Percentiles rank a stretch among this genome's conserved stretches.
phyloP scores from a whole-genome alignment of 2,888 invertebrate genomes.

The Dryobota labecula region DNA sequence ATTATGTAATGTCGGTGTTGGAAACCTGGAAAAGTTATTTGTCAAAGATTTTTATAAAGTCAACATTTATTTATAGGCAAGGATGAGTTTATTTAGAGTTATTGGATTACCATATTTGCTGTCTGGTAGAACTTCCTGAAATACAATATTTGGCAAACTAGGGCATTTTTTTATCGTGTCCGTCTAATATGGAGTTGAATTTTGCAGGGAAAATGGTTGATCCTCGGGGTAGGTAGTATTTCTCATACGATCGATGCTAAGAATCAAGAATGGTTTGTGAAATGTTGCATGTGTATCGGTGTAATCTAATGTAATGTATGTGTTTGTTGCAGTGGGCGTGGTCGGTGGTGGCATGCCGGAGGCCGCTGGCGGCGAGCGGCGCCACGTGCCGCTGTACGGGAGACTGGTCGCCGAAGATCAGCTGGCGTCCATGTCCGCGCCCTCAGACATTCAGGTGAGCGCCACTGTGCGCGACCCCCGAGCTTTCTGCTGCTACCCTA shows the following conservation, averaged over 20 bases:
- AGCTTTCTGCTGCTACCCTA: conserved; percentile 89
- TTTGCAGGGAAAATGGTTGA: neutral
- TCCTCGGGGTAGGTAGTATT: neutral
- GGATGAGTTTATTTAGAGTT: conserved; percentile 33
- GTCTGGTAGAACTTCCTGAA: conserved; percentile 22
- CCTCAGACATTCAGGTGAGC: conserved; percentile 92
- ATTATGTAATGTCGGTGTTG: conserved; percentile 7
- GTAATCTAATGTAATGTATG: conserved; percentile 17
- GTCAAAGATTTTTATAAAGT: conserved; percentile 11
- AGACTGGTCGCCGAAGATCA: conserved; percentile 97
- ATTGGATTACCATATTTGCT: conserved; percentile 34
- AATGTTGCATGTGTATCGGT: neutral
- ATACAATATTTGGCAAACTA: conserved; percentile 8
- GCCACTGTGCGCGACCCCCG: conserved; percentile 88
- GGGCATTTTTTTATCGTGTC: neutral
- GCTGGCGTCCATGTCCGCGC: conserved; percentile 91
- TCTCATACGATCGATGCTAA: neutral
- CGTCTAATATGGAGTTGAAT: neutral
- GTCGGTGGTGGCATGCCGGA: conserved; percentile 87
- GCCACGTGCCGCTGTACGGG: conserved; percentile 96
- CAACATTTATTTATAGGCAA: conserved; percentile 24
- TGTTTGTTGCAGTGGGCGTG: conserved; percentile 86
- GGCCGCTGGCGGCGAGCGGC: conserved; percentile 88
- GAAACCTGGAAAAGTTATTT: conserved; percentile 10
- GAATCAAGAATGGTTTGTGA: neutral